These are phyloP conservation scores for Enteromius unitaeniatus DNA, from an alignment of 2,797 vertebrate genomes.

Conservation along the genomic window DNA sequence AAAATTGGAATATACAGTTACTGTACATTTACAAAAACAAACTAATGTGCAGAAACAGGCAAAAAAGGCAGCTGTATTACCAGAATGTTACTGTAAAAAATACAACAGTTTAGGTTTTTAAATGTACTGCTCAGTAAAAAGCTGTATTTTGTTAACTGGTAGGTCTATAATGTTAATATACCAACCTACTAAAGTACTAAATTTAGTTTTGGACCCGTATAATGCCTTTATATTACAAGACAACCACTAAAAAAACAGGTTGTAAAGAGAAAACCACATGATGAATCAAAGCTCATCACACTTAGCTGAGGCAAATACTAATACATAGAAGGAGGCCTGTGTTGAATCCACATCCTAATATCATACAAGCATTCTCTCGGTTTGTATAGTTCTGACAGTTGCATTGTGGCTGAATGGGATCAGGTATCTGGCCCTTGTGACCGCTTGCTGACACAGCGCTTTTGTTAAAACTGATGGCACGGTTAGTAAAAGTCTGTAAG, in stretches of 20 bases:
- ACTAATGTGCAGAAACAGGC: no score
- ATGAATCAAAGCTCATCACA: no score
- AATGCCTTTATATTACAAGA: no score
- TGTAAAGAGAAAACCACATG: no score
- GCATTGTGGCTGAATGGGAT: background rate
- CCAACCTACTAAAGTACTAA: background rate
- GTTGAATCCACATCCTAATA: background rate
- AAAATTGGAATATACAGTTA: no score
- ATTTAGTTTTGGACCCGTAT: no score
- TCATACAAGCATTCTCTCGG: background rate
- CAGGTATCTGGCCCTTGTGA: constrained; percentile 38
- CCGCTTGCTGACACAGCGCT: constrained; percentile 16
- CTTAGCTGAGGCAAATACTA: background rate
- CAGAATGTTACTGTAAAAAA: no score
- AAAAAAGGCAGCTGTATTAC: no score
- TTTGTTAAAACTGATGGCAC: constrained; percentile 26
- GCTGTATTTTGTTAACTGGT: background rate
- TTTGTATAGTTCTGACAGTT: constrained; percentile 28
- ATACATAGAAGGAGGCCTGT: background rate
- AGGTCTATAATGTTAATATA: background rate
- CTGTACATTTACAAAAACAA: no score
- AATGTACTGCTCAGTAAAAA: no score
- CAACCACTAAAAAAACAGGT: no score
- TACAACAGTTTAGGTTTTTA: no score
- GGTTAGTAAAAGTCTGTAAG: constrained; percentile 21